Evolutionary conservation across 2,113 vertebrate species (phyloP).

Genomic region (Oceanites oceanicus): DNA sequence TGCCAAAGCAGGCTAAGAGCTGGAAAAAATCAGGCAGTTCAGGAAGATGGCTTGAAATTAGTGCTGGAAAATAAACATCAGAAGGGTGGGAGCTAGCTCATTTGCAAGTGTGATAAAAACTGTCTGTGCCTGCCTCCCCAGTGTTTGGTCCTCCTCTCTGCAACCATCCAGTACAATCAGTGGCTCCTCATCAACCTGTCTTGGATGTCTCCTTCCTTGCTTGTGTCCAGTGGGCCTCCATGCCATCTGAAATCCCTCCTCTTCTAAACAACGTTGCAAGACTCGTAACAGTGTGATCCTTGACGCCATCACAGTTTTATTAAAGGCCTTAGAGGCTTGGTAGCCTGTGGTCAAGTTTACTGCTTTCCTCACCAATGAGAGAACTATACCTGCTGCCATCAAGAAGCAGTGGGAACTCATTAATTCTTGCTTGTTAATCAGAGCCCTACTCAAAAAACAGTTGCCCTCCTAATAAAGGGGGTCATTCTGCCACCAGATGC

Average conservation of each 20-base stretch:
- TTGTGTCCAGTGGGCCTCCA: not conserved
- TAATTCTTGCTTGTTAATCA: not conserved
- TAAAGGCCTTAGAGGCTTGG: not conserved
- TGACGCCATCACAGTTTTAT: not conserved
- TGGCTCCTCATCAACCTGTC: not conserved
- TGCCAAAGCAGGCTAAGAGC: not conserved
- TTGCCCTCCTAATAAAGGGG: not conserved
- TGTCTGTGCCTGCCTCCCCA: not conserved
- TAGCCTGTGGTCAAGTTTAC: not conserved
- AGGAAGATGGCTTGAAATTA: not conserved
- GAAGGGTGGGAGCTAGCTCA: not conserved
- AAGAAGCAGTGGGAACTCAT: not conserved
- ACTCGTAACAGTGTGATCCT: not conserved
- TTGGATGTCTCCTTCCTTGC: not conserved
- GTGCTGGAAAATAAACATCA: not conserved
- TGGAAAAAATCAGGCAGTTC: not conserved
- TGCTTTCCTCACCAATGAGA: not conserved
- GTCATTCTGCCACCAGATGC: not conserved
- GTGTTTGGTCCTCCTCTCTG: not conserved
- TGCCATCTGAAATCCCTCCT: not conserved
- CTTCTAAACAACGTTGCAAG: not conserved
- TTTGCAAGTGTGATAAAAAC: not conserved
- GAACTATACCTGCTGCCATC: not conserved
- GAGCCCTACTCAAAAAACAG: not conserved
- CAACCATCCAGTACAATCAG: not conserved